Base-by-base conservation (phyloP, 2,888 invertebrate species). In the Plagodis dolabraria region DNA sequence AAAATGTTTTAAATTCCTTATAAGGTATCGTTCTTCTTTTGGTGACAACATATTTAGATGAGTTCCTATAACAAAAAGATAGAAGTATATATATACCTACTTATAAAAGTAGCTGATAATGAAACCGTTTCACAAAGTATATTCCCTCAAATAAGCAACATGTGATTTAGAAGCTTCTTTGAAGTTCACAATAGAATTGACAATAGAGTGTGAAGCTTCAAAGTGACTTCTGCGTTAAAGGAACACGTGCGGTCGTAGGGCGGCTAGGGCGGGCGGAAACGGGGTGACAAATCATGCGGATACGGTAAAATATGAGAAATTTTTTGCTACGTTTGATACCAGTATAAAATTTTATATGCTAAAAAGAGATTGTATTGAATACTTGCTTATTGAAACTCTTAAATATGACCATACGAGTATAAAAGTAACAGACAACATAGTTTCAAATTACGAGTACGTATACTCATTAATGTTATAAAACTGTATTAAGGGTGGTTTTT, bases 221-320 rank as follows among this genome's bases (percentile, higher is more conserved):
- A 86, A 86, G 82, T 76, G 74, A 79, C 43, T 48, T 77, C 73
- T 71, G 67, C 68, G 58, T 61, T 57, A 60, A 69, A 65, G 69
- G 69, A 70, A 72, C 76, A 57, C 47, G 57, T 47, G 79, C 76
- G 82, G 79, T 79, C 79, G 80, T 80, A 81, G 80, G 79, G 70
- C 67, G 38, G 64, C 59, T 48, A 56, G 66, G 60, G 68, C 53
- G 67, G 56, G 57, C 53, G 67, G 55, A 67, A 60, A 57, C 69
- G 71, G 77, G 79, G 79, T 68, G 77, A 65, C 76, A 78, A 82
- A 74, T 82, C 80, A 81, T 71, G 73, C 77, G 79, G 64, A 75
- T 69, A 70, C 62, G 72, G 48, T 63, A 61, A 65, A 62, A 66
- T 57, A 64, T 65, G 59, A 57, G 48, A 2, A n/a, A 22, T 59